Percentiles rank a stretch among this genome's conserved stretches.
phyloP scores from a whole-genome alignment of 1,140 invertebrate genomes.

The Zaprionus capensis region DNA sequence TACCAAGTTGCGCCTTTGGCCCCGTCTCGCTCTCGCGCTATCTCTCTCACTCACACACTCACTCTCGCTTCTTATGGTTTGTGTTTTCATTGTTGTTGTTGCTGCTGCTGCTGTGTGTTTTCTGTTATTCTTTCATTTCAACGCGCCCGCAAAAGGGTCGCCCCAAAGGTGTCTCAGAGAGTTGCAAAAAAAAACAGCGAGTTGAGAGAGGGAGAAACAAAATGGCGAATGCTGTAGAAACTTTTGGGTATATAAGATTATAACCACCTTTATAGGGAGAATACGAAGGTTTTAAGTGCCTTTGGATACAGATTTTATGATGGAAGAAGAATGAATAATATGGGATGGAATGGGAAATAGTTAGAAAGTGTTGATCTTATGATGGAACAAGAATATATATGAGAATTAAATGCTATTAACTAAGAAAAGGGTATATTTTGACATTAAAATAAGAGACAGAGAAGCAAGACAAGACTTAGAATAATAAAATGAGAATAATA shows the following conservation, averaged over 20 bases:
- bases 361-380: neutral
- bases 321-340: neutral
- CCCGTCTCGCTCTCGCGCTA: neutral
- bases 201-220: constrained; percentile 5
- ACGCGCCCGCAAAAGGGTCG: constrained; percentile 58
- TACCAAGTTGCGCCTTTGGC: constrained; percentile 38
- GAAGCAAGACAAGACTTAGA: neutral
- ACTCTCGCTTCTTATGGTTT: neutral
- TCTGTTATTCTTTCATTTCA: constrained; percentile 76
- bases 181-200: constrained; percentile 11
- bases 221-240: constrained; percentile 20
- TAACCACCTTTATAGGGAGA: neutral
- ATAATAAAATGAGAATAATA: no score
- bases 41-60: neutral
- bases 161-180: constrained; percentile 48
- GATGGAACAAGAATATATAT: neutral
- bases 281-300: neutral
- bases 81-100: constrained; percentile 25
- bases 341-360: neutral
- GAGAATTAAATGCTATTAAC: neutral
- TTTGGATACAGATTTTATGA: neutral
- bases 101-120: constrained; percentile 45
- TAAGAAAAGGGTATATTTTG: neutral
- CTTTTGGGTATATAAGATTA: neutral
- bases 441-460: neutral